Base-by-base conservation (phyloP, 2,113 vertebrate genomes). In the Peromyscus californicus region DNA sequence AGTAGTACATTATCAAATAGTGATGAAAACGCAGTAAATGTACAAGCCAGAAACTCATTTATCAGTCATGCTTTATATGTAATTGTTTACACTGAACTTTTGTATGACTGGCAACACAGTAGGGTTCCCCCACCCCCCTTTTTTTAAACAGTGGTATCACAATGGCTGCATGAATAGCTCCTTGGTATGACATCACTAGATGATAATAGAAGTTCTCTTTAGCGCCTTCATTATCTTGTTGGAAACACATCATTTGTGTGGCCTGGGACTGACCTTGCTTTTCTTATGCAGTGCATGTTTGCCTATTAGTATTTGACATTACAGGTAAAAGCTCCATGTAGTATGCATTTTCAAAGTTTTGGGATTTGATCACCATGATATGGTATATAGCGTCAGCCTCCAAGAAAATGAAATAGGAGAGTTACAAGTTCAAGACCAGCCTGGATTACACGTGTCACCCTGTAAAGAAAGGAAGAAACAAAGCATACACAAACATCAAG, bases 341-440 rank as follows among this genome's bases (percentile, higher is more conserved):
- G 85, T 80, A 42, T 29, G 70, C 54, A 1, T 93, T 91, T 92
- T 88, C 39, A 84, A 39, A 93, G 86, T 54, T 94, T 89, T 31
- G 80, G 69, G 83, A 88, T 39, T 93, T 84, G 45, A 3, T n/a
- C 10, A 24, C 31, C 1, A 16, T 88, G 31, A 36, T 36, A 11
- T 36, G 19, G 17, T n/a, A 0, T 51, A 54, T 51, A 54, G 13
- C 45, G 19, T 48, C 22, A 88, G 45, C 11, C 36, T 33, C 22
- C 17, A 22, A 65, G 48, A n/a, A 67, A 69, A 45, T 88, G 33
- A 88, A 22, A 7, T 31, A 70, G 45, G 65, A 36, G 17, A 48
- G 31, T 69, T 48, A 1, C 24, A 61, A 61, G 12, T 84, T 84
- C n/a, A 57, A 87, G 63, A 33, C 19, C 11, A 16, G 42, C 19